Conservation (phyloP, 2,113 vertebrate species). For the Phylloscopus trochiloides region DNA sequence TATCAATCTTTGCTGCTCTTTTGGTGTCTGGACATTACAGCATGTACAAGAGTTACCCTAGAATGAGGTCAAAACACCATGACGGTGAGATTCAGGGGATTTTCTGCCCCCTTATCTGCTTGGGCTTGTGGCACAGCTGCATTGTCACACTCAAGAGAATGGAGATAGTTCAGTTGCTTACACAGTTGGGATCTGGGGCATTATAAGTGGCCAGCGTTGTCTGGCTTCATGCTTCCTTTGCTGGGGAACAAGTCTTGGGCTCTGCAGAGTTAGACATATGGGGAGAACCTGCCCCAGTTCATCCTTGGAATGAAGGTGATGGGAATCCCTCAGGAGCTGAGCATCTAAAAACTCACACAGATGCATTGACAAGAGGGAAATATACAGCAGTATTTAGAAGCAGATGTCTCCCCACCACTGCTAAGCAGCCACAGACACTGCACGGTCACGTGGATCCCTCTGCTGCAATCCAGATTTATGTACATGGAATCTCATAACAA, state of each 20-base stretch:
- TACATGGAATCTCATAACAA: not conserved
- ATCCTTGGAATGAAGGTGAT: not conserved
- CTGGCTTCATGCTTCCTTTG: not conserved
- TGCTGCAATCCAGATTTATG: not conserved
- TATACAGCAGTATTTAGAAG: not conserved
- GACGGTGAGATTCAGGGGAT: not conserved
- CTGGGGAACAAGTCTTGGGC: not conserved
- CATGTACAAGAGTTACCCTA: not conserved
- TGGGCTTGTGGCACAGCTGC: not conserved
- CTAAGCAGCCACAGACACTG: not conserved
- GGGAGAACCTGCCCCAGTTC: not conserved
- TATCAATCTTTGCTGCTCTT: slow-evolving; percentile 24
- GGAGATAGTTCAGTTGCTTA: not conserved
- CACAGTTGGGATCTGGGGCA: not conserved
- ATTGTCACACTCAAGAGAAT: not conserved
- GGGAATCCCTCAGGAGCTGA: not conserved
- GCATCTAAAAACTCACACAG: not conserved
- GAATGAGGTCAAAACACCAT: slow-evolving; percentile 8
- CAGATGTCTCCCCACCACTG: not conserved
- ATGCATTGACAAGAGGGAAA: not conserved
- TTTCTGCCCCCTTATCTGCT: slow-evolving; percentile 2
- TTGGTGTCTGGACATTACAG: not conserved
- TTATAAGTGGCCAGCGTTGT: not conserved
- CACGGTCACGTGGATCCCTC: not conserved
- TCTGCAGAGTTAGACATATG: not conserved